Conservation (phyloP, 2,797 vertebrate species). For the Acanthopagrus latus region DNA sequence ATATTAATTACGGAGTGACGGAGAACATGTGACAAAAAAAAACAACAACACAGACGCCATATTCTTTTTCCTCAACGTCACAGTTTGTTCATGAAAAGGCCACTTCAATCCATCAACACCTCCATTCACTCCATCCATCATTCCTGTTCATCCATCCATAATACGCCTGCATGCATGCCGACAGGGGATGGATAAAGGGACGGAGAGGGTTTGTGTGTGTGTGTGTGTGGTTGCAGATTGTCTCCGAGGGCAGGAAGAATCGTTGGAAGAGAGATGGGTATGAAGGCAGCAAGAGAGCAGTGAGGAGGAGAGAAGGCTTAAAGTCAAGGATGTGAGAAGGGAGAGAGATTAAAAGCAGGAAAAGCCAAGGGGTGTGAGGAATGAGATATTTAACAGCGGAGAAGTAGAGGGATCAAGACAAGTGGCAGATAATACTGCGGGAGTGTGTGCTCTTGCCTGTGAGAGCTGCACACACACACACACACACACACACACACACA, state of each 20-base stretch:
- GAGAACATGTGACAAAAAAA: constrained; percentile 29
- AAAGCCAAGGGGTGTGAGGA: constrained; percentile 48
- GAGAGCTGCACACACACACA: constrained; percentile 26
- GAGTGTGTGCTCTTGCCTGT: constrained; percentile 28
- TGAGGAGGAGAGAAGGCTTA: constrained; percentile 34
- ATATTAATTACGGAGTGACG: constrained; percentile 50
- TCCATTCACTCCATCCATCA: constrained; percentile 64
- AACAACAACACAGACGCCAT: neutral
- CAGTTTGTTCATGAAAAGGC: constrained; percentile 64
- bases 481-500: constrained; percentile 31
- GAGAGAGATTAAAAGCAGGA: constrained; percentile 60
- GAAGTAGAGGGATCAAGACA: constrained; percentile 54
- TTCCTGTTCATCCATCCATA: constrained; percentile 61
- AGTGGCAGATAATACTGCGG: constrained; percentile 50
- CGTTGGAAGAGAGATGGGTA: constrained; percentile 11
- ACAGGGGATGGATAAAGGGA: constrained; percentile 38
- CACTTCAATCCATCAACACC: constrained; percentile 70
- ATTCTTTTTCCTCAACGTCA: constrained; percentile 20
- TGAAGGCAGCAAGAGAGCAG: constrained; percentile 21
- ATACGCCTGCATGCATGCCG: constrained; percentile 29
- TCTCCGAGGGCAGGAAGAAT: constrained; percentile 28
- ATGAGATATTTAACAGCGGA: constrained; percentile 49
- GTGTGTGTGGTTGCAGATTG: constrained; percentile 36
- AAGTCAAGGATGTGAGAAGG: constrained; percentile 51
- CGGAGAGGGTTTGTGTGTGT: neutral